phyloP scores from a whole-genome alignment of 2,797 vertebrate genomes.

The Aeoliscus strigatus region DNA sequence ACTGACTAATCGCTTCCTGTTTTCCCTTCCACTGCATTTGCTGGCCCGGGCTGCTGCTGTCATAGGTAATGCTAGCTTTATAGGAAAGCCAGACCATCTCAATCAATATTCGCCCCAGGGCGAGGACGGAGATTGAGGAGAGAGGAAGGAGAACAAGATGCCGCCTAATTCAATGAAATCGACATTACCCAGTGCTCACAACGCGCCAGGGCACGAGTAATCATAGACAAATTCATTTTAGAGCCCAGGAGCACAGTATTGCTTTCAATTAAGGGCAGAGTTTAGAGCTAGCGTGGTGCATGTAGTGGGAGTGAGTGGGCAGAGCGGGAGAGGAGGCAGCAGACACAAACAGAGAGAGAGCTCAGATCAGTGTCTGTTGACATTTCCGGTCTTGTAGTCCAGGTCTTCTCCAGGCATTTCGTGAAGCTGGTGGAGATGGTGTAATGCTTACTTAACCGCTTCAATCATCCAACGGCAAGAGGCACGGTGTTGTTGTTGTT shows the following conservation, averaged over 20 bases:
- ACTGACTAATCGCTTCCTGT: slow-evolving; percentile 58
- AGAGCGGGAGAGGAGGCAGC: slow-evolving; percentile 6
- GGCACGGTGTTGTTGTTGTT: slow-evolving; percentile 2
- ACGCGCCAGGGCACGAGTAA: slow-evolving; percentile 78
- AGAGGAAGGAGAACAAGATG: slow-evolving; percentile 65
- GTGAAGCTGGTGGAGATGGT: not conserved
- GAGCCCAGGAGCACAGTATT: slow-evolving; percentile 83
- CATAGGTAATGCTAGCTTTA: slow-evolving; percentile 55
- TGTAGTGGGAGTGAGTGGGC: slow-evolving; percentile 25
- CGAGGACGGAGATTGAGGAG: slow-evolving; percentile 58
- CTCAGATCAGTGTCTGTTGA: slow-evolving; percentile 40
- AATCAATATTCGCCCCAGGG: slow-evolving; percentile 80
- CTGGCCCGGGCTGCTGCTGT: slow-evolving; percentile 27
- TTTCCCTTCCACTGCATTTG: slow-evolving; percentile 50
- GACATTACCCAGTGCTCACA: slow-evolving; percentile 73
- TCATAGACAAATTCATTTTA: slow-evolving; percentile 91
- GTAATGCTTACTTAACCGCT: slow-evolving; percentile 5
- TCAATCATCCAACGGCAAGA: slow-evolving; percentile 3
- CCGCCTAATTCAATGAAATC: slow-evolving; percentile 84
- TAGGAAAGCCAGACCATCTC: slow-evolving; percentile 66
- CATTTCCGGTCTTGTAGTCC: slow-evolving; percentile 21
- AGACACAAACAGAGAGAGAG: slow-evolving; percentile 11
- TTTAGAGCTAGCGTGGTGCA: slow-evolving; percentile 55
- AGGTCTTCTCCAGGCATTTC: slow-evolving; percentile 19
- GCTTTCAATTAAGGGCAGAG: slow-evolving; percentile 89